Base-by-base conservation (phyloP, 1,140 invertebrate species). In the Saxidomus purpurata region DNA sequence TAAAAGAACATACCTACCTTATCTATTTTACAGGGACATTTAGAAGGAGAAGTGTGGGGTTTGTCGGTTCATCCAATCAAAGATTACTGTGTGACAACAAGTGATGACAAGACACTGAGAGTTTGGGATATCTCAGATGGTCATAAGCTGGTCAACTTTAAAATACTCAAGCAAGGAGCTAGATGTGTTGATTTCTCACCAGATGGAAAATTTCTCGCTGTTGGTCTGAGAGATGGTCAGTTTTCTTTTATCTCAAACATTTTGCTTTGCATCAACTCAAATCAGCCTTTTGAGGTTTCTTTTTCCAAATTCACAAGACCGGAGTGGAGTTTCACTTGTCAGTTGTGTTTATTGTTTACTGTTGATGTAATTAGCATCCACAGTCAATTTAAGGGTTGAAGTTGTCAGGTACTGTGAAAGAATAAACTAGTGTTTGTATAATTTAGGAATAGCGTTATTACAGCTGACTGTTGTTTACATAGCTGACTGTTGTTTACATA, bases 31-130 rank as follows among this genome's bases (percentile, higher is more conserved):
- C 67, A 95, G 95, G 95, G 96, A 36, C 96, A 96, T 87, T 93
- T 92, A 87, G 93, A 96, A 76, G 95, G 95, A 38, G 96, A 96
- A 90, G 47, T 96, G 0, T 96, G 96, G 96, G 96, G 96, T 55
- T 80, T 96, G 55, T 93, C 93, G n/a, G 89, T 92, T 13, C 95
- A 96, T 81, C 96, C 96, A 11, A 87, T 74, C 0, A 94, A 94
- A 69, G 86, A 92, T 15, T 79, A 94, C 59, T 95, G 92, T 93
- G 95, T 93, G 43, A 96, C 95, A 28, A 94, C 94, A n/a, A 95
- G 95, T 87, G 95, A 96, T 92, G 96, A 96, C 82, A 94, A 93
- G 52, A 95, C 94, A 17, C 77, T 96, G 6, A 82, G 95, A 34
- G 59, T 96, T 2, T 96, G 96, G 96, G 93, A 94, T 38, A 31